Percentiles rank a stretch among this genome's conserved stretches.
phyloP scores from a whole-genome alignment of 2,888 invertebrate genomes.

The Flabesymbios commensalis region DNA sequence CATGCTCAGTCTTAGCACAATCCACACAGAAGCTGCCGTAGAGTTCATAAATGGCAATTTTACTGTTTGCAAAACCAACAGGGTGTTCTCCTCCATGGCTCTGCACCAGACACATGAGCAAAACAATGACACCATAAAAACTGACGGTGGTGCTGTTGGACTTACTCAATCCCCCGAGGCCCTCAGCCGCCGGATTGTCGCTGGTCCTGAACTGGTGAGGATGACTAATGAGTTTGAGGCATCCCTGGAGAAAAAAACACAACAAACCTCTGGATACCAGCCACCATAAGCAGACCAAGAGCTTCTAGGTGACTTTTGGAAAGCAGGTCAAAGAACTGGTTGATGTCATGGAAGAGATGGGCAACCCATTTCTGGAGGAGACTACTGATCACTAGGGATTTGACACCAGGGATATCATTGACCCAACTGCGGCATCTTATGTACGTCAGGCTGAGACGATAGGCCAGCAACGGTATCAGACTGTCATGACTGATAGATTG shows the following conservation, averaged over 20 bases:
- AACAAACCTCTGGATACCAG: no score
- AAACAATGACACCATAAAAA: constrained; percentile 37
- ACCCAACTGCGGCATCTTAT: neutral
- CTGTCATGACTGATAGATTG: constrained; percentile 1
- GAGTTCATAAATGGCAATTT: constrained; percentile 35
- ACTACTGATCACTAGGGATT: neutral
- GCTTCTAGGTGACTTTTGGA: neutral
- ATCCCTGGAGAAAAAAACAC: neutral
- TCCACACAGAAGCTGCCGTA: constrained; percentile 25
- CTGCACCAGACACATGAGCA: constrained; percentile 30
- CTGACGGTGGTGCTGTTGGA: constrained; percentile 37
- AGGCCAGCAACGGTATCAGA: neutral
- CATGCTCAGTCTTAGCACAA: constrained; percentile 26
- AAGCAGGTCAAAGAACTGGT: neutral
- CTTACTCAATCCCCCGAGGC: constrained; percentile 33
- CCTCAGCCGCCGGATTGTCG: constrained; percentile 36
- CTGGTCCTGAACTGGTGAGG: constrained; percentile 26
- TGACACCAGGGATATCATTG: neutral
- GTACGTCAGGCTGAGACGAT: neutral
- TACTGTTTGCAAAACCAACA: constrained; percentile 30
- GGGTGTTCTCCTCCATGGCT: constrained; percentile 17
- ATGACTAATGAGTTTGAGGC: constrained; percentile 4
- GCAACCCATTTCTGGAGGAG: constrained; percentile 3
- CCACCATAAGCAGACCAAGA: no score
- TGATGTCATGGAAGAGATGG: constrained; percentile 1